Base-by-base conservation (phyloP, 2,888 invertebrate genomes). In the Trichopoda pennipes region DNA sequence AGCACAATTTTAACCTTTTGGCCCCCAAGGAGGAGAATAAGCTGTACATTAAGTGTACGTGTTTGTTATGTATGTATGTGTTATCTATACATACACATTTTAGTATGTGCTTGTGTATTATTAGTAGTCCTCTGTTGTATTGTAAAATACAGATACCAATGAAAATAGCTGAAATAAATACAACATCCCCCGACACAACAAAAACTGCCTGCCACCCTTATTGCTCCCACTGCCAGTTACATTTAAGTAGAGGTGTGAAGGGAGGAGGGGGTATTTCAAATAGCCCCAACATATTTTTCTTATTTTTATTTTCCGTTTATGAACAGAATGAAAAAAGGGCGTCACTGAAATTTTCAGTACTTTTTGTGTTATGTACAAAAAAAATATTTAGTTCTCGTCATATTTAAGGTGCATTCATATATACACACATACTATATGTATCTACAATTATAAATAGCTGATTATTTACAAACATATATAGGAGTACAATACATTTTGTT, bases 1-100 rank as follows among this genome's bases (percentile, higher is more conserved):
- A 72, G 56, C 73, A 44, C 16, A 35, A 77, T 42, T 66, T 79
- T 83, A 86, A 85, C 84, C 85, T 86, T 64, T 85, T 83, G 84
- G 84, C 84, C 86, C 85, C 85, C 56, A 49, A 78, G 74, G 85
- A 83, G 86, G 78, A 74, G 84, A 80, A 60, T 58, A 74, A 47
- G 21, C 51, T 51, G 12, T 21, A 35, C 16, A 47, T 53, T 28
- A 44, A 49, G 35, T 42, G n/a, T 51, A 60, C 16, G 42, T 49
- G 17, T 28, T 51, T 60, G 21, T 9, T 49, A n/a, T n/a, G n/a
- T 51, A 60, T n/a, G 42, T 49, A 16, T 28, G 56, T 60, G 21
- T 9, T 49, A n/a, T n/a, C n/a, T 1, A 14, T 17, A 47, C 35
- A 17, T 17, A 28, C 19, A 75, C n/a, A 51, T 63, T 35, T 17